These are phyloP conservation scores for Boloria selene DNA, from an alignment of 2,888 invertebrate genomes.

Conservation along the genomic window DNA sequence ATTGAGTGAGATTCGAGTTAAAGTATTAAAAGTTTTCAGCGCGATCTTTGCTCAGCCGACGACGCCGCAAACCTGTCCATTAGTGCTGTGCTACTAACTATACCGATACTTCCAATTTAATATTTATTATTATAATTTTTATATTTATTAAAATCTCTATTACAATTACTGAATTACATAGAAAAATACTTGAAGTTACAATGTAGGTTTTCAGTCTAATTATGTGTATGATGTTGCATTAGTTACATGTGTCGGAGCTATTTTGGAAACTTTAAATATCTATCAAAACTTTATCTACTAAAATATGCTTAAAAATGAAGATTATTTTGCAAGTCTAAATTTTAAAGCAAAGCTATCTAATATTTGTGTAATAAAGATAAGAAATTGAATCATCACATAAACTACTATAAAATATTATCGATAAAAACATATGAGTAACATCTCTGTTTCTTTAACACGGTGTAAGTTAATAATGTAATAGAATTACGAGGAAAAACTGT, in stretches of 20 bases:
- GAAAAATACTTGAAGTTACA: too few relatives aligned
- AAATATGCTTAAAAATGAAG: too few relatives aligned
- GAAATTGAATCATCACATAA: background rate
- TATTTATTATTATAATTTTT: background rate
- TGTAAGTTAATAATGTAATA: conserved; percentile 82
- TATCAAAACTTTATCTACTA: too few relatives aligned
- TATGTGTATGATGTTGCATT: too few relatives aligned
- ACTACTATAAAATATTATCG: conserved; percentile 25
- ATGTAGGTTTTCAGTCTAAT: too few relatives aligned
- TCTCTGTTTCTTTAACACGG: conserved; percentile 70
- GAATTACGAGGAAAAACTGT: conserved; percentile 82
- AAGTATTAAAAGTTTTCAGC: conserved; percentile 82
- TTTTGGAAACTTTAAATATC: too few relatives aligned
- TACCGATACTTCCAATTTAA: conserved; percentile 32
- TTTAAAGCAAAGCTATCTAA: too few relatives aligned
- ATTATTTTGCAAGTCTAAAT: too few relatives aligned
- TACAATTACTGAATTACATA: too few relatives aligned
- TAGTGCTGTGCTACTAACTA: conserved; percentile 37
- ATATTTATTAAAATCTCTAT: background rate
- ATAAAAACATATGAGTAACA: conserved; percentile 36
- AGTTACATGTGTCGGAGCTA: too few relatives aligned
- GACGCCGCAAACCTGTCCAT: conserved; percentile 44
- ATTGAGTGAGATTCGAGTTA: conserved; percentile 81
- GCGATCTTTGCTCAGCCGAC: conserved; percentile 68
- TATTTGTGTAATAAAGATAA: too few relatives aligned